These are phyloP conservation scores for Epizoanthus scotinus DNA, from an alignment of 92 coral and sea anemone species.

Conservation along the genomic window DNA sequence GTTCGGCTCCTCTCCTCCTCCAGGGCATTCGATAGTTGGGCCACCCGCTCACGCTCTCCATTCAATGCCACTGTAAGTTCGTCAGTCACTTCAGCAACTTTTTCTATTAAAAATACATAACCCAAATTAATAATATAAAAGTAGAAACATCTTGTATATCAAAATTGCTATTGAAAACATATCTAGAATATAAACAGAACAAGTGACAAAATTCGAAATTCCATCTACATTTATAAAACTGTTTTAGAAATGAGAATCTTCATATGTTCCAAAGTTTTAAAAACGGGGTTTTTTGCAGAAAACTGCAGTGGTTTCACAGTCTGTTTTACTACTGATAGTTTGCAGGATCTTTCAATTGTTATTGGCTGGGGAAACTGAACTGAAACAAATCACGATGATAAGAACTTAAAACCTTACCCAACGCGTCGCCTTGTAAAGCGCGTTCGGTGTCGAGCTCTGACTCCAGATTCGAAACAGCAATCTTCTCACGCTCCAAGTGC, in stretches of 20 bases:
- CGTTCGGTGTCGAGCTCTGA: slow-evolving; percentile 78
- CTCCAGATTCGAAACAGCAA: slow-evolving; percentile 64
- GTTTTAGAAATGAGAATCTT: not conserved
- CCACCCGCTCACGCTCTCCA: slow-evolving; percentile 73
- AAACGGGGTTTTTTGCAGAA: too few relatives aligned
- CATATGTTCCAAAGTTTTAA: too few relatives aligned
- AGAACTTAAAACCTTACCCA: slow-evolving; percentile 43
- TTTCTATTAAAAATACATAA: slow-evolving; percentile 50
- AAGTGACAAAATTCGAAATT: not conserved
- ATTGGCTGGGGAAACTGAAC: not conserved
- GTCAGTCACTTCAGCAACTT: slow-evolving; percentile 66
- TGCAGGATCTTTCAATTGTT: too few relatives aligned
- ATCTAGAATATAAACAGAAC: too few relatives aligned
- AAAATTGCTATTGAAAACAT: too few relatives aligned
- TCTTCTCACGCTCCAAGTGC: slow-evolving; percentile 72
- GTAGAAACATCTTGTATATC: not conserved
- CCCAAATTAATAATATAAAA: not conserved
- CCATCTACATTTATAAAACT: not conserved
- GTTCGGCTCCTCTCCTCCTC: slow-evolving; percentile 57
- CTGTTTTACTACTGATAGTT: too few relatives aligned
- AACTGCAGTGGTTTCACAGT: too few relatives aligned
- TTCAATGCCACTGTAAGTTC: slow-evolving; percentile 66
- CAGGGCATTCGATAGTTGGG: slow-evolving; percentile 62
- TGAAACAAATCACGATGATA: not conserved
- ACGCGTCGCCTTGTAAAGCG: slow-evolving; percentile 71